Evolutionary conservation across 2,888 invertebrate genomes (phyloP).

Genomic region (Anticlea derivata): DNA sequence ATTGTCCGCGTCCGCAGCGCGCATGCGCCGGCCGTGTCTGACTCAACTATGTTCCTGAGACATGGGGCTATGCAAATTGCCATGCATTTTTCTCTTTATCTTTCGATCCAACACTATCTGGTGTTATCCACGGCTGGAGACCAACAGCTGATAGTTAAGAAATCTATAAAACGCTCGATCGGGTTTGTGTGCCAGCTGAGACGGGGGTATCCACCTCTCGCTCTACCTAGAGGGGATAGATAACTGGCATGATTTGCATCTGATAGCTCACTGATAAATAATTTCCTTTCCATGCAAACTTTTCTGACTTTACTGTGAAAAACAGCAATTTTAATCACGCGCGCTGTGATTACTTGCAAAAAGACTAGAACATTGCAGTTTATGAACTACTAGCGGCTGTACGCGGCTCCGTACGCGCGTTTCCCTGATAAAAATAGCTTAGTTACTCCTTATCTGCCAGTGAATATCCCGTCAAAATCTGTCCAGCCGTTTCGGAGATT

Average conservation of each 20-base stretch:
- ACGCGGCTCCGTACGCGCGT: too few species aligned
- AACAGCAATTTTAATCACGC: slow-evolving; percentile 35
- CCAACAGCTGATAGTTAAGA: slow-evolving; percentile 49
- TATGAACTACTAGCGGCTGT: slow-evolving; percentile 2
- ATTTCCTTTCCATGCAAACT: slow-evolving; percentile 62
- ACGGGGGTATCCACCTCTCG: slow-evolving; percentile 50
- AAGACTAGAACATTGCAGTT: slow-evolving; percentile 15
- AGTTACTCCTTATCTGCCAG: too few species aligned
- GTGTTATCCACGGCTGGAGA: slow-evolving; percentile 30
- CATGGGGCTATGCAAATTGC: slow-evolving; percentile 64
- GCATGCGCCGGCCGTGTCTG: slow-evolving; percentile 59
- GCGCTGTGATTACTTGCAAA: slow-evolving; percentile 33
- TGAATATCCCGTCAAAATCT: too few species aligned
- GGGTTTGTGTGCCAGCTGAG: slow-evolving; percentile 73
- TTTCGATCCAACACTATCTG: slow-evolving; percentile 40
- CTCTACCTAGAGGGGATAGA: slow-evolving; percentile 68
- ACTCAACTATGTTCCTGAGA: slow-evolving; percentile 58
- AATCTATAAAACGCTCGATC: slow-evolving; percentile 64
- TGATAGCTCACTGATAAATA: slow-evolving; percentile 68
- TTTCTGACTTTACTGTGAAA: slow-evolving; percentile 60
- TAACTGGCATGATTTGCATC: slow-evolving; percentile 76
- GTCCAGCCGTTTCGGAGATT: too few species aligned
- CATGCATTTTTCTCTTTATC: slow-evolving; percentile 60
- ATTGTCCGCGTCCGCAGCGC: slow-evolving; percentile 60
- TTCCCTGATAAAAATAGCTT: too few species aligned